Evolutionary conservation across 2,888 invertebrate genomes (phyloP).

Genomic region (Pristionchus exspectatus): DNA sequence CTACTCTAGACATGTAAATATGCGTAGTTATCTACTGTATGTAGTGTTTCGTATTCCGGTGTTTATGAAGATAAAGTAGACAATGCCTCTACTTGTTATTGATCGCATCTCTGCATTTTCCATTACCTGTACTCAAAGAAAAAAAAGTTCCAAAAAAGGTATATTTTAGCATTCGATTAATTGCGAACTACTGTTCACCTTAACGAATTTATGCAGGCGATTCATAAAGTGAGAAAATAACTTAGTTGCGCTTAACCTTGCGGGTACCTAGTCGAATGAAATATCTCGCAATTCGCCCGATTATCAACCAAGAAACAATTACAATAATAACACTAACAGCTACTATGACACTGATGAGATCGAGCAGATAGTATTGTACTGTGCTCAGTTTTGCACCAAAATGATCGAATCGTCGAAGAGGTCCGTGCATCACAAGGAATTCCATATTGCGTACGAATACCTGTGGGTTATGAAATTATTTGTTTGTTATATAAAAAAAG

Average conservation of each 20-base stretch:
- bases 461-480: background rate
- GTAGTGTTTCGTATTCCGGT: constrained; percentile 9
- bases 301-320: background rate
- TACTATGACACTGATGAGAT: background rate
- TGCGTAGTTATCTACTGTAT: background rate
- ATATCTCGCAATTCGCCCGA: background rate
- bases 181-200: too few species aligned
- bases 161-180: too few species aligned
- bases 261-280: background rate
- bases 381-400: background rate
- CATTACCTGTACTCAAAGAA: too few species aligned
- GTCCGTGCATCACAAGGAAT: constrained; percentile 34
- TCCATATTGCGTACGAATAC: constrained; percentile 45
- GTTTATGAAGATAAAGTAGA: background rate
- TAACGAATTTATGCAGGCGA: background rate
- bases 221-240: background rate
- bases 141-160: too few species aligned
- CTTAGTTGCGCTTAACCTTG: background rate
- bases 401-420: background rate
- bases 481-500: background rate
- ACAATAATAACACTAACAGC: background rate
- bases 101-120: too few species aligned
- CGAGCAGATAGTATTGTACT: constrained; percentile 12
- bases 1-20: constrained; percentile 5
- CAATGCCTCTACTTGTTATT: too few species aligned